Base-by-base conservation (phyloP, 2,888 invertebrate genomes). In the Lithosia quadra region DNA sequence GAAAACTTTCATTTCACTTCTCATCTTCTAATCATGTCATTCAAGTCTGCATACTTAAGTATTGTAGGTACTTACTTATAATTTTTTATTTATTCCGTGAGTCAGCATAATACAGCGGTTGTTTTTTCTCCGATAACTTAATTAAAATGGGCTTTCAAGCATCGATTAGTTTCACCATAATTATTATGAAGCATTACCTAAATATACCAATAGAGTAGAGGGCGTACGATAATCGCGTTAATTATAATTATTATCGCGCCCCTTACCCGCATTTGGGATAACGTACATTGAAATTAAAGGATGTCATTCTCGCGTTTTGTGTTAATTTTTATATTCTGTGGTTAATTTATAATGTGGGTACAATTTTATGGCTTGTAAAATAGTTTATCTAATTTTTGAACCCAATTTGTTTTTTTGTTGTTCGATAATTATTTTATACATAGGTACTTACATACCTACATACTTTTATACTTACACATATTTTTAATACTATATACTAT, bases 161-260 rank as follows among this genome's bases (percentile, higher is more conserved):
- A 72, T 75, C 74, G 77, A 81, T 81, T 81, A 81, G 80, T 78
- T 75, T 74, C 81, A 78, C 79, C 71, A 76, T 73, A n/a, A n/a
- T n/a, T n/a, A 76, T 81, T 75, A 79, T 67, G 63, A 72, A 55
- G 28, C 39, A 69, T 72, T 63, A 61, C 67, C 62, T 61, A 57
- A 63, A 43, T 68, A 69, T 76, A 74, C 74, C 78, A 80, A 74
- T 75, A 69, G 73, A 68, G 72, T 75, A 74, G 82, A 79, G 80
- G 84, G 84, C 82, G 83, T 75, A 68, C 70, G 72, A 79, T 82
- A 84, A 83, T 85, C 74, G 79, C 64, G 79, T 83, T 87, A 86
- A 79, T 78, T 77, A 77, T 75, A 67, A 67, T 71, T 71, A 87
- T 84, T 86, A 85, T 79, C 66, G 70, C 76, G 67, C 76, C 80